Base-by-base conservation (phyloP, 2,888 invertebrate genomes). In the Linnaemya tessellans region DNA sequence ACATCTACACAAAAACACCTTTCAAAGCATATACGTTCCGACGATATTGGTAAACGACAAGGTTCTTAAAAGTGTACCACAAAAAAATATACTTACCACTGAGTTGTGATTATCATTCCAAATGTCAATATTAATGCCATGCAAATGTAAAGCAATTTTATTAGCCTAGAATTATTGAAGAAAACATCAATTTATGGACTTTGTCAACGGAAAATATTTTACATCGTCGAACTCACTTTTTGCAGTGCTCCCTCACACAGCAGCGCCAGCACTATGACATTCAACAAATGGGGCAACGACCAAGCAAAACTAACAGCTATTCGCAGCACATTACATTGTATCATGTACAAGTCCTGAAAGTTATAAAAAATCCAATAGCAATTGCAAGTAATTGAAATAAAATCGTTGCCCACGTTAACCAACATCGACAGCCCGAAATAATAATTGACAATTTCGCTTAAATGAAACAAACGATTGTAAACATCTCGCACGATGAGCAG, bases 311-410 rank as follows among this genome's bases (percentile, higher is more conserved):
- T 90, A 68, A 88, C 88, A n/a, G 88, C 73, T 15, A 91, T 89
- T 20, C 88, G 87, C 3, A 91, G 70, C 30, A 90, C 88, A 25
- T 90, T 88, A 3, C 60, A 73, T 3, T 87, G 86, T 0, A 88
- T 87, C 1, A 89, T 87, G 30, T 88, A 86, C 70, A 88, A 90
- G 5, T 87, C 87, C 0, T 90, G 89, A 43, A 90, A 90, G 68
- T 89, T 90, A 3, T 92, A 64, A 86, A 92, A 92, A 43, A 91
- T 90, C 91, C 91, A 92, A 83, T 93, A 93, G 35, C 90, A 90
- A 80, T 91, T 91, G 3, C 91, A 90, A 10, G 90, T 93, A 0
- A 92, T 89, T 35, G 91, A 89, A 68, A 92, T 81, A 74, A 92
- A 92, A 86, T 92, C 92, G 80, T 92, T 92, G 82, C 89, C 91